Base-by-base conservation (phyloP, 2,797 vertebrate species). In the Taenioides sp. region DNA sequence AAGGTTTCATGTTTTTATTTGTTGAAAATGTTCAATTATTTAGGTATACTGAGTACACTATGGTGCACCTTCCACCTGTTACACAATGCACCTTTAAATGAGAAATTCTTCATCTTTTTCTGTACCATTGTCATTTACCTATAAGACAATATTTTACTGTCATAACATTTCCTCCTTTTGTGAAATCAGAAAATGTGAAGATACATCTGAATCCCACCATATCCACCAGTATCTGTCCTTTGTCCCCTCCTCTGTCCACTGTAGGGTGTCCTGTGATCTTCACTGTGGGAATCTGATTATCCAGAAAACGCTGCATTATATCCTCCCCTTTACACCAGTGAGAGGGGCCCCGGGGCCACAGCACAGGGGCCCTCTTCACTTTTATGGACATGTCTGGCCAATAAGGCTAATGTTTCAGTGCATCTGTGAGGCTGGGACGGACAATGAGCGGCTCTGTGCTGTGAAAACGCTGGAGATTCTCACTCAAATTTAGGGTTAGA, bases 241-340 rank as follows among this genome's bases (percentile, higher is more conserved):
- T 22, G 54, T 22, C 0, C 57, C 76, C 84, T 81, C 87, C 91
- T 93, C 88, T 91, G 88, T 89, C 86, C 78, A 81, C 85, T 84
- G 78, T 71, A 74, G 81, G 75, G 78, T 85, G 72, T 76, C 78
- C 62, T 87, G 83, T 73, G 69, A 83, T 86, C 81, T 84, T 88
- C 80, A 89, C 88, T 77, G 87, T 91, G 90, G 88, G 89, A 94
- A 93, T 94, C 90, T 89, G 90, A 92, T 94, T 92, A 90, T 88
- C 87, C 85, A 90, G 94, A 92, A 94, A 94, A 92, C 71, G 77
- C 79, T 86, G 87, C 89, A 91, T 94, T 93, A 92, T 93, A 92
- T 90, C 90, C 91, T 86, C 86, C 88, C 92, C 87, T 92, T 92
- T 88, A 82, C 86, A 84, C 81, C 87, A 88, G 88, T 91, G 88